Conservation (phyloP, 2,113 vertebrate species). For the Aramus guarauna region DNA sequence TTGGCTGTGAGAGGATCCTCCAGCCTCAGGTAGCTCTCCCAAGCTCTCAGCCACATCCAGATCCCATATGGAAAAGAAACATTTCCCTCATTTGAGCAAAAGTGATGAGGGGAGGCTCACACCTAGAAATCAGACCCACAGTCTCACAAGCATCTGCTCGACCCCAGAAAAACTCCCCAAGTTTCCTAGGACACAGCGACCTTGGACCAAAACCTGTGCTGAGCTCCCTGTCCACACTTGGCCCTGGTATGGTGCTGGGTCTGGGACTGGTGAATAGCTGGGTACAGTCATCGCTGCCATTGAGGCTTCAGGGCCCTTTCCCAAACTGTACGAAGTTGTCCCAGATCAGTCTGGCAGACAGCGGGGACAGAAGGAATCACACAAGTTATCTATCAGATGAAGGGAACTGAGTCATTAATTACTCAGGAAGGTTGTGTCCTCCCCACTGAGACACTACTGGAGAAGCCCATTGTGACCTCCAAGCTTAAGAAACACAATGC, state of each 20-base stretch:
- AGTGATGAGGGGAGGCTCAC: not conserved
- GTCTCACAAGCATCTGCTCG: not conserved
- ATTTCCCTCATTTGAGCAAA: not conserved
- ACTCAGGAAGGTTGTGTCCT: not conserved
- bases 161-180: not conserved
- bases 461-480: not conserved
- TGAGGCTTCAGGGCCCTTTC: not conserved
- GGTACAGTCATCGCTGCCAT: not conserved
- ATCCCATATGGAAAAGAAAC: not conserved
- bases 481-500: not conserved
- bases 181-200: not conserved
- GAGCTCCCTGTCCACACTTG: not conserved
- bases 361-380: not conserved
- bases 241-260: rapidly evolving
- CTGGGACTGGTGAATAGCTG: not conserved
- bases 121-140: not conserved
- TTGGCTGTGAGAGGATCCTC: not conserved
- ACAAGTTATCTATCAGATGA: not conserved
- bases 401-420: not conserved
- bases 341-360: not conserved
- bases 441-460: not conserved
- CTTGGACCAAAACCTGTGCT: not conserved
- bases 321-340: not conserved
- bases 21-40: not conserved
- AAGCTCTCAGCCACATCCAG: not conserved